These are phyloP conservation scores for Gerris lacustris DNA, from an alignment of 2,888 invertebrate species.

Conservation along the genomic window DNA sequence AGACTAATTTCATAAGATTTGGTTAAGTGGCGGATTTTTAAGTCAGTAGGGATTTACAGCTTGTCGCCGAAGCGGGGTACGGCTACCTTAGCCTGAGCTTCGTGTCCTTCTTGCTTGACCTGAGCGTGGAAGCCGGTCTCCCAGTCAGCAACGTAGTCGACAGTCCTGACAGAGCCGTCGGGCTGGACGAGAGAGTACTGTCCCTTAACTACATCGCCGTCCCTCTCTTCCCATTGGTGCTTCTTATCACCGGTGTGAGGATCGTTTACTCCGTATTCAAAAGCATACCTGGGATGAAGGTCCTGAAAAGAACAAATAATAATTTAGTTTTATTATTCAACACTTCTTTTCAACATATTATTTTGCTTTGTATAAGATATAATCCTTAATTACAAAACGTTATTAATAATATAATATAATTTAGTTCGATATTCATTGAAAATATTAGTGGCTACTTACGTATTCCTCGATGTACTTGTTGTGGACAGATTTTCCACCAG, in stretches of 20 bases:
- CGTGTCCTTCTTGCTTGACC: slow-evolving; percentile 36
- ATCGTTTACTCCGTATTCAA: slow-evolving; percentile 60
- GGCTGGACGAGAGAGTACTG: slow-evolving; percentile 46
- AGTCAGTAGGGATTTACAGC: neutral
- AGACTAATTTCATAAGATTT: too few species aligned
- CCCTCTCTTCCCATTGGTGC: slow-evolving; percentile 57
- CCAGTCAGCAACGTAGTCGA: slow-evolving; percentile 65
- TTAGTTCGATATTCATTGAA: too few species aligned
- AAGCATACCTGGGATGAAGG: slow-evolving; percentile 46
- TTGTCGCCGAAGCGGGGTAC: slow-evolving; percentile 23
- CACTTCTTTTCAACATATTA: too few species aligned
- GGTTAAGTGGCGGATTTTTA: neutral
- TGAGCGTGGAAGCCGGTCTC: slow-evolving; percentile 64
- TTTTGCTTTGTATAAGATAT: too few species aligned
- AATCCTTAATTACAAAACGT: too few species aligned
- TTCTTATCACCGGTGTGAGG: slow-evolving; percentile 62
- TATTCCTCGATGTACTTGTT: slow-evolving; percentile 28
- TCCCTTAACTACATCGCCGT: slow-evolving; percentile 60
- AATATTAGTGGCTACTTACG: slow-evolving; percentile 20
- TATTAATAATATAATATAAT: too few species aligned
- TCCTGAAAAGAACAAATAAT: slow-evolving; percentile 22
- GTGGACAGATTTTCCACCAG: slow-evolving; percentile 26
- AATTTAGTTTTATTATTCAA: too few species aligned
- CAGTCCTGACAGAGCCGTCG: slow-evolving; percentile 61
- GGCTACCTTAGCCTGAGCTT: slow-evolving; percentile 23